These are phyloP conservation scores for Proisotoma minuta DNA, from an alignment of 2,888 invertebrate species.

Conservation along the genomic window DNA sequence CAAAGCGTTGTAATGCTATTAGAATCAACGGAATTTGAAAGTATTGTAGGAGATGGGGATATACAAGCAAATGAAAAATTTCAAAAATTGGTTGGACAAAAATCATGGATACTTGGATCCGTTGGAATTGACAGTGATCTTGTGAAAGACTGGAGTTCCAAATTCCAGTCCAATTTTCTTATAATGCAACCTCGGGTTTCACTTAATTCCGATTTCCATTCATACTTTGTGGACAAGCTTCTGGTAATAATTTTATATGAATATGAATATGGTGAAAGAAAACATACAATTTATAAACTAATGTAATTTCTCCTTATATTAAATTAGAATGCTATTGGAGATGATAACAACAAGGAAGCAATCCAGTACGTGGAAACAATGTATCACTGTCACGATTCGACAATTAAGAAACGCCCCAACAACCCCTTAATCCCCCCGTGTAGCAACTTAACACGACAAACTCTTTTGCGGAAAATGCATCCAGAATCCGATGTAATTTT, in stretches of 20 bases:
- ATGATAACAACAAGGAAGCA: constrained; percentile 29
- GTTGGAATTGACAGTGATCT: constrained; percentile 43
- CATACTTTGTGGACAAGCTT: constrained; percentile 44
- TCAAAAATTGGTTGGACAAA: constrained; percentile 34
- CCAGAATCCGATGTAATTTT: constrained; percentile 47
- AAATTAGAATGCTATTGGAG: no score
- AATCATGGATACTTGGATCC: constrained; percentile 46
- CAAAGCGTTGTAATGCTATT: constrained; percentile 48
- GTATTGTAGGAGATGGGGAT: constrained; percentile 36
- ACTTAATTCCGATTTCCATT: constrained; percentile 47
- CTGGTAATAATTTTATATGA: no score
- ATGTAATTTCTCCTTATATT: no score
- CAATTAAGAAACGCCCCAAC: constrained; percentile 16
- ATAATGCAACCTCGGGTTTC: constrained; percentile 45
- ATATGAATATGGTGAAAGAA: no score
- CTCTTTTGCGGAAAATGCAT: constrained; percentile 44
- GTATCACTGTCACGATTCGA: constrained; percentile 47
- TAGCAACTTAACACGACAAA: constrained; percentile 35
- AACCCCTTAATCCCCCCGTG: constrained; percentile 37
- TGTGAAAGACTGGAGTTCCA: constrained; percentile 40
- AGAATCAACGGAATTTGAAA: constrained; percentile 48
- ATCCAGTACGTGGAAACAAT: constrained; percentile 46
- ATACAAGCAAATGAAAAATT: constrained; percentile 32
- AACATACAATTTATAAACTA: no score
- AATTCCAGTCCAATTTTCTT: constrained; percentile 42